Base-by-base conservation (phyloP, 2,888 invertebrate species). In the Coremacera marginata region DNA sequence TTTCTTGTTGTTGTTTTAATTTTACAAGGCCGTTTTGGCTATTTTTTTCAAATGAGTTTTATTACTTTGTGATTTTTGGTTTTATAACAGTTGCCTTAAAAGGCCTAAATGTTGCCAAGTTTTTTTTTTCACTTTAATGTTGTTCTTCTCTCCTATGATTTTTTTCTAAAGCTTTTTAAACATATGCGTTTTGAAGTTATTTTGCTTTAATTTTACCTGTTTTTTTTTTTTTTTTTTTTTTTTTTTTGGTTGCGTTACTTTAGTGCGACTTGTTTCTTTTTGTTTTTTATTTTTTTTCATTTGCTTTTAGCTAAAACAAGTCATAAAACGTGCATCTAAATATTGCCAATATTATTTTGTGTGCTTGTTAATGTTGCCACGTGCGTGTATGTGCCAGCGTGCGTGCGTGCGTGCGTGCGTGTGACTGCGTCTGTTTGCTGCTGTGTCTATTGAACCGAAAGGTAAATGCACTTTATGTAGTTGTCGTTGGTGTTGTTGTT, bases 381-480 rank as follows among this genome's bases (percentile, higher is more conserved):
- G 34, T 52, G 27, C 22, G 27, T 8, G 16, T 3, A 11, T 49
- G 8, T 52, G 51, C n/a, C n/a, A n/a, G n/a, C 51, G 16, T 1
- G 16, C 52, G 51, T 70, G 14, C 52, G 70, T 52, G n/a, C 5
- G n/a, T n/a, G 25, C 27, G 31, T 70, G 25, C 52, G 70, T 52
- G 70, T 52, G 19, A 1, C 14, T 14, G 16, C 27, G 31, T 70
- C 11, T 27, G 70, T 52, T 34, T 49, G 55, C 27, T 55, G 55
- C 27, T 55, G 55, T 77, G 79, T 81, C 80, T 80, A 79, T 79
- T 83, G 83, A 81, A 81, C 80, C 81, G 78, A 81, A 84, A 85
- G 86, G 85, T 86, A 85, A 84, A 86, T 86, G 86, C 85, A 84
- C 84, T 86, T 81, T 82, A 65, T 75, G 52, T 34, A 67, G 67